These are phyloP conservation scores for Drepana falcataria DNA, from an alignment of 2,888 invertebrate species.

Conservation along the genomic window DNA sequence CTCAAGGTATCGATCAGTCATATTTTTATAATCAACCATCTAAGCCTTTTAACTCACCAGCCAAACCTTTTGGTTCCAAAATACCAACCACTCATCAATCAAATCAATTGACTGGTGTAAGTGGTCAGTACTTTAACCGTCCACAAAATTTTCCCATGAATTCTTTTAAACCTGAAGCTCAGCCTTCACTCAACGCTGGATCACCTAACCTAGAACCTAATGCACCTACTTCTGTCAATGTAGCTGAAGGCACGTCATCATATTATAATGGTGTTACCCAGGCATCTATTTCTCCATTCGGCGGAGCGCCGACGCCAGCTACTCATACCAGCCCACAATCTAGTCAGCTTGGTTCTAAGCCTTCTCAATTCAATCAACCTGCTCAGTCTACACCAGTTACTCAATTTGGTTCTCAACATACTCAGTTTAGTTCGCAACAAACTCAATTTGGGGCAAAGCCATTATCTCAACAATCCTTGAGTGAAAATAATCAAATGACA, in stretches of 20 bases:
- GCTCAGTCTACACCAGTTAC: background rate
- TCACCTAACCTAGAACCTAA: conserved; percentile 13
- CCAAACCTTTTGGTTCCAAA: conserved; percentile 20
- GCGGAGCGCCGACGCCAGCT: conserved; percentile 26
- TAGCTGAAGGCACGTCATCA: conserved; percentile 7
- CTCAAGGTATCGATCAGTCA: conserved; percentile 37
- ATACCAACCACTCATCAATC: conserved; percentile 28
- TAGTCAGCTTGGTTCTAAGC: conserved; percentile 9
- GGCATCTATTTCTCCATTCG: conserved; percentile 45
- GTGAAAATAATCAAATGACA: background rate
- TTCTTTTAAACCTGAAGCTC: conserved; percentile 12
- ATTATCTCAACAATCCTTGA: background rate
- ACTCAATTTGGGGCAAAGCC: background rate
- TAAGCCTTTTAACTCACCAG: conserved; percentile 36
- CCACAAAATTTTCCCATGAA: conserved; percentile 12
- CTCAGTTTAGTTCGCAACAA: background rate
- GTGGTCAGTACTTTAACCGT: conserved; percentile 11
- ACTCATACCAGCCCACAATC: conserved; percentile 12
- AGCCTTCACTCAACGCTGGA: conserved; percentile 11
- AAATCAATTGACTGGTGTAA: conserved; percentile 36
- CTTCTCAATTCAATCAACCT: conserved; percentile 5
- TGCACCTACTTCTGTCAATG: conserved; percentile 16
- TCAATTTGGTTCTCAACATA: background rate
- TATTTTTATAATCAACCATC: conserved; percentile 54
- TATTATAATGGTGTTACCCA: conserved; percentile 42